Evolutionary conservation across 64 coral and sea anemone genomes (phyloP), one percentile per base, ranked within the genome.

Genomic region (Pocillopora damicornis): DNA sequence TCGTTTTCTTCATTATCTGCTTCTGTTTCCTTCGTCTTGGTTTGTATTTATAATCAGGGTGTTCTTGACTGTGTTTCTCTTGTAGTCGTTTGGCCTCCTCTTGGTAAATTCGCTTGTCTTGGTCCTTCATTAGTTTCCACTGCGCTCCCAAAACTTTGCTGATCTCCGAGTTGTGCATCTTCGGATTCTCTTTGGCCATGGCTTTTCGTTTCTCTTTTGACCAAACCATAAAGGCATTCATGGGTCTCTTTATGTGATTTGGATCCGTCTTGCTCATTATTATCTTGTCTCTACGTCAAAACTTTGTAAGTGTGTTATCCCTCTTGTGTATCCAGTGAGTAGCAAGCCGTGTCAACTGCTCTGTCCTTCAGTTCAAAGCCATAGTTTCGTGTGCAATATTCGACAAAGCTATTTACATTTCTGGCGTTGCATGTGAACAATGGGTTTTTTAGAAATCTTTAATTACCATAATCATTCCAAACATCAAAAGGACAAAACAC

Each of bases 401-500:
- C 91, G 84, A 97, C 91, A 97, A 97, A 90, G 94, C 91, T 97
- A 97, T 97, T 97, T 97, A 97, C 94, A 97, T 97, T 97, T 97
- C 91, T 95, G 78, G 91, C 94, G 91, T 93, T 97, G 94, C 94
- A 93, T 93, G 88, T 74, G 94, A 90, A 97, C 94, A 97, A 97
- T 93, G 79, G 91, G 87, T 81, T 93, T 97, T 96, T 97, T 97
- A 93, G 94, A 97, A 97, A 97, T 97, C 89, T 97, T 93, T 97
- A 97, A 97, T 97, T 97, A 97, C 94, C 94, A 97, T 97, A 97
- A 97, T 97, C 91, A 97, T 92, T 90, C 91, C 94, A 97, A 97
- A 97, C 94, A 97, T 97, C 94, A 97, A 97, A 97, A 93, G 94
- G 80, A 92, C 94, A 97, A 62, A 97, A 87, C 77, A 87, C 88